Evolutionary conservation across 2,113 vertebrate genomes (phyloP), one percentile per base, ranked within the genome.

Genomic region (Ophthalmolycus amberensis): DNA sequence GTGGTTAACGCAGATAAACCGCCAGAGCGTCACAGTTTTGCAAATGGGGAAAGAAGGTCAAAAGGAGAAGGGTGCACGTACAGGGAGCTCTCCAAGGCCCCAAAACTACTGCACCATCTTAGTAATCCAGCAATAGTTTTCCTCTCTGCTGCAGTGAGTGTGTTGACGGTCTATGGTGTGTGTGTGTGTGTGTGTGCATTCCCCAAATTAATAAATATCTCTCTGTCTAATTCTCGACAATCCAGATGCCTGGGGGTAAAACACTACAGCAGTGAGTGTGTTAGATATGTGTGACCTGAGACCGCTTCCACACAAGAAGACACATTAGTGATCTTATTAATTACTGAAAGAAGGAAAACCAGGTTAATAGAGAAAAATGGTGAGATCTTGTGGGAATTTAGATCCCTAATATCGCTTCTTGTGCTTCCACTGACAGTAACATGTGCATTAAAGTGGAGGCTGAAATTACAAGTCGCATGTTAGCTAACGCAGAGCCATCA

Each of bases 1-100:
- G 85, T 93, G 92, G 80, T 67, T 72, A 72, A 79, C 48, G 22
- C 37, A 73, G 92, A 94, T 94, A 94, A 95, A 89, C 83, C 11
- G 32, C 64, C 69, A 75, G 38, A 73, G 73, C 63, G 37, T n/a
- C 52, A 54, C 37, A 75, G 54, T 85, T 86, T 86, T 10, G 77
- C 42, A 85, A 80, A 68, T 7, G 75, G 64, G 48, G 18, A 50
- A 75, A 79, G 58, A 69, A 69, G 77, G 85, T 80, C 58, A 87
- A 64, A 88, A 38, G 71, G 34, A 85, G 73, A 80, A 27, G 75
- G 52, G 58, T 85, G 64, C 56, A 82, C n/a, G 38, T 68, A 69
- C 25, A 38, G 66, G 50, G 63, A 69, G 60, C 74, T 84, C 60
- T 77, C 71, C n/a, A 62, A 79, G 75, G 62, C 72, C 77, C n/a